These are phyloP conservation scores for Lasius fuliginosus DNA, from an alignment of 2,888 invertebrate species.

Conservation along the genomic window DNA sequence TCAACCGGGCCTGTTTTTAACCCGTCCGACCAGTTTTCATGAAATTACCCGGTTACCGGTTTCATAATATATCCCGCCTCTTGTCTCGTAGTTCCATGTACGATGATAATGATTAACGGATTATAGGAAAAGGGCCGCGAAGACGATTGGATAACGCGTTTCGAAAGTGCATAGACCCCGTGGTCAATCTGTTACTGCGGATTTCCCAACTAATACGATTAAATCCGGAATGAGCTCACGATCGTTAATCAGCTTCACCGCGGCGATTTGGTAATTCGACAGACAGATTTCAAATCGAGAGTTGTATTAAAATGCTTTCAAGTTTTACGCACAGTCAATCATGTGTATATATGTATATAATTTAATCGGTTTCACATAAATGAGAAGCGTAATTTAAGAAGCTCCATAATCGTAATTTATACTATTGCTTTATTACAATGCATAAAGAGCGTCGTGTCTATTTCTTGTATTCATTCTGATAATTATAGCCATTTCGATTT, in stretches of 20 bases:
- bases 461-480: neutral
- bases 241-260: conserved; percentile 57
- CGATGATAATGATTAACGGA: conserved; percentile 74
- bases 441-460: neutral
- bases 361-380: conserved; percentile 36
- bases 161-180: conserved; percentile 53
- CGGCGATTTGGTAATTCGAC: conserved; percentile 63
- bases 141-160: conserved; percentile 53
- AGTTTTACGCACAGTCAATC: conserved; percentile 21
- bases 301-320: conserved; percentile 64
- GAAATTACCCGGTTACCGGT: conserved; percentile 76
- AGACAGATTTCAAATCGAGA: conserved; percentile 44
- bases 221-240: conserved; percentile 17
- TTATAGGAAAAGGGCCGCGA: conserved; percentile 52
- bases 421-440: neutral
- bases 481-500: conserved; percentile 24
- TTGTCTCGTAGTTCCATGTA: conserved; percentile 67
- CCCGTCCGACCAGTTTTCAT: conserved; percentile 75
- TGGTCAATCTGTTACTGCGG: conserved; percentile 49
- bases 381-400: conserved; percentile 52
- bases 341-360: neutral
- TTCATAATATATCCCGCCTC: conserved; percentile 75
- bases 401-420: conserved; percentile 7
- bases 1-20: conserved; percentile 75
- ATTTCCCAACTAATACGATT: conserved; percentile 53